phyloP scores from a whole-genome alignment of 2,113 vertebrate species.

The Sander vitreus region DNA sequence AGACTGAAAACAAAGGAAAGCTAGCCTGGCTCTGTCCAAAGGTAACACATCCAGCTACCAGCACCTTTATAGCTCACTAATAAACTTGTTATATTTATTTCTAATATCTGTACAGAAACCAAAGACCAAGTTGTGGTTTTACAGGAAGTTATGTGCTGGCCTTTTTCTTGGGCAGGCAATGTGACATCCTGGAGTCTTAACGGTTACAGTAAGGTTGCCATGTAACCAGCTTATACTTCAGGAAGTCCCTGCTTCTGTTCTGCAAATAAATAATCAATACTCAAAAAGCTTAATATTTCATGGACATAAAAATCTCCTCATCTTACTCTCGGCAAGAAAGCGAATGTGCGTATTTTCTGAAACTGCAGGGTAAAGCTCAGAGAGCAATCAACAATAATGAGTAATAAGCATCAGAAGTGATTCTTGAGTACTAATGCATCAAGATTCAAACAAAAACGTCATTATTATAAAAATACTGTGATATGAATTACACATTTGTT shows the following conservation, averaged over 20 bases:
- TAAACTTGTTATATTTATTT: background rate
- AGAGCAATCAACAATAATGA: background rate
- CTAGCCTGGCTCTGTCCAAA: background rate
- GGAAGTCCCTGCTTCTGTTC: too few relatives aligned
- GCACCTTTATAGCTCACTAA: background rate
- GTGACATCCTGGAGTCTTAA: too few relatives aligned
- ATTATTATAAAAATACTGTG: background rate
- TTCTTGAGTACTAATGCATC: background rate
- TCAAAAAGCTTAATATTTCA: too few relatives aligned
- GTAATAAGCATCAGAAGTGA: background rate
- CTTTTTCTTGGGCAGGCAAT: background rate
- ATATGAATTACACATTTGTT: background rate
- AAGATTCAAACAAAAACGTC: background rate
- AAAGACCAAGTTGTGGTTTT: background rate
- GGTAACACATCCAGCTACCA: background rate
- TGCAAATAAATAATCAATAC: too few relatives aligned
- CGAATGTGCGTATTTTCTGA: too few relatives aligned
- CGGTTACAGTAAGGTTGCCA: too few relatives aligned
- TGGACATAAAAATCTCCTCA: too few relatives aligned
- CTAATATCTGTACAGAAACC: background rate
- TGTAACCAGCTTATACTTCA: too few relatives aligned
- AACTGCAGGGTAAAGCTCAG: background rate
- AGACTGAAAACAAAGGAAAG: too few relatives aligned
- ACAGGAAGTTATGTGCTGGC: background rate
- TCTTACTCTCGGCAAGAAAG: too few relatives aligned